Evolutionary conservation across 2,888 invertebrate species (phyloP).

Genomic region (Notocelia uddmanniana): DNA sequence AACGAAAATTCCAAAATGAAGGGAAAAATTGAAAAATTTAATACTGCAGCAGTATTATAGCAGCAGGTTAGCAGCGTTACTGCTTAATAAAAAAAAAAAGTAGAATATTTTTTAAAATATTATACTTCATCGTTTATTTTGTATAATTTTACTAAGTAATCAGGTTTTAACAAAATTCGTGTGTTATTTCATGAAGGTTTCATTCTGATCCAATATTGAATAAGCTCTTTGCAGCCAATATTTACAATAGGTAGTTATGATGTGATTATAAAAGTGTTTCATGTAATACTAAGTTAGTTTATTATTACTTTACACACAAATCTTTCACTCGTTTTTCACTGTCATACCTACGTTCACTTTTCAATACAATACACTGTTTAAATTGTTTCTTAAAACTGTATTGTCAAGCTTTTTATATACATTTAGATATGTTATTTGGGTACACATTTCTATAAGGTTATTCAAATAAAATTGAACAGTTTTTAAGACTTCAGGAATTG

Average conservation of each 20-base stretch:
- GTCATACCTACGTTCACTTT: constrained; percentile 32
- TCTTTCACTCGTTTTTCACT: constrained; percentile 34
- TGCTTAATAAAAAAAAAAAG: too few species aligned
- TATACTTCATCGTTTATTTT: not conserved
- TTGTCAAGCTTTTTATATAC: constrained; percentile 85
- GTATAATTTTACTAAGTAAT: not conserved
- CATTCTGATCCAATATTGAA: not conserved
- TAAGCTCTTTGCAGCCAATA: constrained; percentile 27
- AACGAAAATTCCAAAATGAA: too few species aligned
- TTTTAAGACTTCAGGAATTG: not conserved
- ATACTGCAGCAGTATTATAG: too few species aligned
- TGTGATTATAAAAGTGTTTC: constrained; percentile 8
- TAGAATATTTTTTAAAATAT: too few species aligned
- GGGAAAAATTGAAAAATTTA: too few species aligned
- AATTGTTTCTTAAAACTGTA: constrained; percentile 76
- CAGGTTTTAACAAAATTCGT: not conserved
- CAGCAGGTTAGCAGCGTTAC: too few species aligned
- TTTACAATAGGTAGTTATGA: constrained; percentile 21
- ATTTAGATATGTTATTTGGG: constrained; percentile 83
- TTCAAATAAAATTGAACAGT: constrained; percentile 19
- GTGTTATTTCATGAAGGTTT: not conserved
- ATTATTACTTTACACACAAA: constrained; percentile 27
- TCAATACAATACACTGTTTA: constrained; percentile 56
- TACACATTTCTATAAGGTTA: constrained; percentile 61
- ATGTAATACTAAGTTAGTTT: constrained; percentile 18